Base-by-base conservation (phyloP, 2,797 vertebrate genomes). In the Kryptolebias ocellatus region DNA sequence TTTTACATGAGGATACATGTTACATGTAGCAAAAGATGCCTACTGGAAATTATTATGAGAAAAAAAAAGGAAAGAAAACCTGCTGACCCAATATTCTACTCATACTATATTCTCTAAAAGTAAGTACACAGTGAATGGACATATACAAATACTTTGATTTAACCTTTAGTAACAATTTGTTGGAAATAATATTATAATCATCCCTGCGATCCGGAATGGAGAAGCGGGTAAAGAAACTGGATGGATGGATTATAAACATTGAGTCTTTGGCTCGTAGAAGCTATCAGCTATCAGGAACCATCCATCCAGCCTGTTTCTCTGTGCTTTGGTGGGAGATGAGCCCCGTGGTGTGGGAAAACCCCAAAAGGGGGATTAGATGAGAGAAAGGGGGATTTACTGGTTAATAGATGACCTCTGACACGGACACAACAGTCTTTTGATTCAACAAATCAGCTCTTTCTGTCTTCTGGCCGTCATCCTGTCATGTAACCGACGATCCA, bases 341-440 rank as follows among this genome's bases (percentile, higher is more conserved):
- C 59, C 52, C 64, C 63, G 65, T 62, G 76, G 64, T 88, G 88
- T 86, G 89, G 84, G 90, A 89, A 87, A 89, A 74, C 69, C 83
- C 71, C 88, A 64, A 51, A 56, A 46, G 42, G 18, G 72, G 87
- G 88, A 92, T 91, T 90, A 92, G 60, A 78, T 0, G 20, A 57
- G 63, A 78, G 70, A 71, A 76, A 83, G 47, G 67, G 70, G 86
- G 89, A 90, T 89, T 89, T 91, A 71, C 81, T 77, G 57, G 76
- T 88, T 89, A 81, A 89, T 89, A 80, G 79, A 68, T 84, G 84
- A 88, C 88, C 90, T 84, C 70, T 87, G 89, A 89, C 87, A 83
- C 64, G 53, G 64, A 83, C 5, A 89, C 82, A 89, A 80, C 58
- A 1, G 78, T 71, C 84, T 87, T 90, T 89, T 88, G 77, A 86